Percentiles rank a stretch among this genome's conserved stretches.
Evolutionary conservation across 2,113 vertebrate genomes (phyloP).

Genomic region (Vireo altiloquus): DNA sequence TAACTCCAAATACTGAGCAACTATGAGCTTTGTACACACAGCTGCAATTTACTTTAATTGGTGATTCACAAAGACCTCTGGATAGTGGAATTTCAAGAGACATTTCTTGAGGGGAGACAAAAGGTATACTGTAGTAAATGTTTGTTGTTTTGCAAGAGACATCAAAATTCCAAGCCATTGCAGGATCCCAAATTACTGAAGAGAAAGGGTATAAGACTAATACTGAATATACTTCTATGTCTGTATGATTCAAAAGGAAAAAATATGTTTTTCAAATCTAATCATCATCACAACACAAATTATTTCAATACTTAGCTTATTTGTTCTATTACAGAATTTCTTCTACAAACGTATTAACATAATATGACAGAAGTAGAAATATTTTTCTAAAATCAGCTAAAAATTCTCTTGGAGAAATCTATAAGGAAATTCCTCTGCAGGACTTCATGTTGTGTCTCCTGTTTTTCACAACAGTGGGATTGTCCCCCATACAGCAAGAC

Average conservation of each 20-base stretch:
- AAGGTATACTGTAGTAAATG: neutral
- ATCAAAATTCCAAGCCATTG: neutral
- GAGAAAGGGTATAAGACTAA: neutral
- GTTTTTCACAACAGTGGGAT: neutral
- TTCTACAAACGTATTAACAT: neutral
- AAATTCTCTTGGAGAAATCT: neutral
- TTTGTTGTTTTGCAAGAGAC: neutral
- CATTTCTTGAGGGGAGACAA: neutral
- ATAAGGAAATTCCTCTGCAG: neutral
- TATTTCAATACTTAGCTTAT: neutral
- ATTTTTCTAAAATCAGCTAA: neutral
- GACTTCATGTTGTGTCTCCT: fast-evolving
- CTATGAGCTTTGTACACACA: neutral
- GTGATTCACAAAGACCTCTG: neutral
- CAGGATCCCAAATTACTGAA: neutral
- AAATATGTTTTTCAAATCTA: neutral
- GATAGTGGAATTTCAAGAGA: neutral
- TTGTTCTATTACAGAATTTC: neutral
- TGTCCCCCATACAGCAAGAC: neutral
- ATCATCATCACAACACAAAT: neutral
- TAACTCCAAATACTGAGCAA: neutral
- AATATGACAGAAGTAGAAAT: neutral
- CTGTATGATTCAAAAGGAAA: neutral
- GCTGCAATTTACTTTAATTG: neutral
- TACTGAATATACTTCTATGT: neutral